These are phyloP conservation scores for Carduelis carduelis DNA, from an alignment of 2,797 vertebrate species.

Conservation along the genomic window DNA sequence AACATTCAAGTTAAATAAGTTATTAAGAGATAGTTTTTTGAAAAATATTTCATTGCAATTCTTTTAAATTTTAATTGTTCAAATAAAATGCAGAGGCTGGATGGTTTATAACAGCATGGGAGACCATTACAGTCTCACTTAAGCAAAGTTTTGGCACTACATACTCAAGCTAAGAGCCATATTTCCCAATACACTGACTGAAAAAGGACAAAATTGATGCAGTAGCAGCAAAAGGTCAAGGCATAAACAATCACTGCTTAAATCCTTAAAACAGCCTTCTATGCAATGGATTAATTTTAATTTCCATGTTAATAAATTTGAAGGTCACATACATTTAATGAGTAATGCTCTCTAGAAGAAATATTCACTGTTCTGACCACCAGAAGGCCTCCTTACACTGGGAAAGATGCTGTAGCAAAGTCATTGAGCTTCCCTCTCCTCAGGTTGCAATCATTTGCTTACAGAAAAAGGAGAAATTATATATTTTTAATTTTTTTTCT, in stretches of 20 bases:
- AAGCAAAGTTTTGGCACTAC: background rate
- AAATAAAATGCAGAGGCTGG: background rate
- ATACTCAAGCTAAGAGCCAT: background rate
- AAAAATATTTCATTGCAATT: background rate
- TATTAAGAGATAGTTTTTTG: background rate
- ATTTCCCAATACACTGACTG: background rate
- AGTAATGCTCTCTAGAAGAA: background rate
- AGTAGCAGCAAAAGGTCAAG: background rate
- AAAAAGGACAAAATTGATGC: background rate
- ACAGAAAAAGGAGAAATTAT: background rate
- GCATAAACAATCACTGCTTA: background rate
- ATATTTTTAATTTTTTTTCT: background rate
- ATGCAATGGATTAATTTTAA: background rate
- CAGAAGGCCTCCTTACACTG: constrained; percentile 56
- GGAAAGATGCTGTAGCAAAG: background rate
- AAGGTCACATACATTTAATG: background rate
- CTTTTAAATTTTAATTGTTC: background rate
- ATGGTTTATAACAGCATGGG: background rate
- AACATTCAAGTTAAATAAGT: background rate
- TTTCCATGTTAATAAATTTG: background rate
- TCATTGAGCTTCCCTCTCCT: background rate
- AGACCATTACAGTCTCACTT: background rate
- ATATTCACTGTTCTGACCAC: constrained; percentile 2
- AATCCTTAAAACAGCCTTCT: background rate
- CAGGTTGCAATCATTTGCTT: background rate